phyloP scores from a whole-genome alignment of 2,888 invertebrate species.

The Listrodromus nycthemerus region DNA sequence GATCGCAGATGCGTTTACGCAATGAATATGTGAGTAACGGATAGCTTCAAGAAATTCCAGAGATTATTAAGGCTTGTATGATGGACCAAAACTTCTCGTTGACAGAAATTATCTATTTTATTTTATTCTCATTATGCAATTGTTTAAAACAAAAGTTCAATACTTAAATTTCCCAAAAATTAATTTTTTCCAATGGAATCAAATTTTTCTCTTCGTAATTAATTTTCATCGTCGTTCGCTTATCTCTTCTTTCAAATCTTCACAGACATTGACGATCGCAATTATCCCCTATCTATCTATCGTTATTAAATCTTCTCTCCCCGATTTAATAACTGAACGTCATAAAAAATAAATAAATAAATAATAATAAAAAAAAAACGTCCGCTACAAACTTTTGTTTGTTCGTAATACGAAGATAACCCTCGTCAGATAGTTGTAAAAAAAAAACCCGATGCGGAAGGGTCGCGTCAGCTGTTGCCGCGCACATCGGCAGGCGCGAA shows the following conservation, averaged over 20 bases:
- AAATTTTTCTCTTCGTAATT: too few relatives aligned
- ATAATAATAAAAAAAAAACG: too few relatives aligned
- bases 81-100: neutral
- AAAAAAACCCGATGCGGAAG: neutral
- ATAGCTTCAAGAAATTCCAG: too few relatives aligned
- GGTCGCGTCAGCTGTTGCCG: neutral
- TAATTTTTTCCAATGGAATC: too few relatives aligned
- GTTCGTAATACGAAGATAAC: conserved; percentile 3
- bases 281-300: too few relatives aligned
- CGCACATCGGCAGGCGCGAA: conserved; percentile 31
- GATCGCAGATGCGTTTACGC: neutral
- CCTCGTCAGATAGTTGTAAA: neutral
- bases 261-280: too few relatives aligned
- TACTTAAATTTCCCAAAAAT: too few relatives aligned
- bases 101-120: neutral
- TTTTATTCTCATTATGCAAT: neutral
- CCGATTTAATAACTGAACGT: neutral
- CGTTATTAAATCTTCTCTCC: neutral
- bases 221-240: too few relatives aligned
- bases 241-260: too few relatives aligned
- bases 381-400: neutral
- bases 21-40: neutral
- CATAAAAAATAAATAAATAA: neutral
- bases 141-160: too few relatives aligned
- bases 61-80: too few relatives aligned